Conservation (phyloP, 2,888 invertebrate species). For the Sinopyrophorus schimmeli region DNA sequence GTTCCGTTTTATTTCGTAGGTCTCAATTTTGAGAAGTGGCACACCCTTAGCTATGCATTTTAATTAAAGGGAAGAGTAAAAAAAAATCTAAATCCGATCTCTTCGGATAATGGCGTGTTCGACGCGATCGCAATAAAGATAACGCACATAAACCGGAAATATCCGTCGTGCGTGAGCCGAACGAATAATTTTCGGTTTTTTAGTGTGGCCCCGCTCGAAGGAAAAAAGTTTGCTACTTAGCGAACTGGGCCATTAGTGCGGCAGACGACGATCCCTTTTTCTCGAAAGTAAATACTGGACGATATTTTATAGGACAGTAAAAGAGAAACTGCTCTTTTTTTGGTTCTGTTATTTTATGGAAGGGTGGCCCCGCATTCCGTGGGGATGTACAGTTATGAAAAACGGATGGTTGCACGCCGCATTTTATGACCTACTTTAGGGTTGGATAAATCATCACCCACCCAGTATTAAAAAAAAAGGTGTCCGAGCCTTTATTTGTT, state of each 20-base stretch:
- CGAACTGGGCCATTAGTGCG: conserved; percentile 4
- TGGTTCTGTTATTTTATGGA: conserved; percentile 20
- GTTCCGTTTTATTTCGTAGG: too few relatives aligned
- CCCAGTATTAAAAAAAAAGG: too few relatives aligned
- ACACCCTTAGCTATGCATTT: too few relatives aligned
- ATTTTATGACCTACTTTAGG: conserved; percentile 23
- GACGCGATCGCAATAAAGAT: too few relatives aligned
- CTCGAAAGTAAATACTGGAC: conserved; percentile 17
- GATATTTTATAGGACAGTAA: conserved; percentile 18
- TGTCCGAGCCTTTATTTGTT: too few relatives aligned
- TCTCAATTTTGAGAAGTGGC: too few relatives aligned
- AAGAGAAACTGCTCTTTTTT: conserved; percentile 23
- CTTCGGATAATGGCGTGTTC: too few relatives aligned
- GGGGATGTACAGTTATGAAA: conserved; percentile 22
- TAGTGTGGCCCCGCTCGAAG: too few relatives aligned
- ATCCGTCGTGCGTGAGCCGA: conserved; percentile 4
- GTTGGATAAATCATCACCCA: background rate
- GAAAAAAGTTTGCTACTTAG: conserved; percentile 5
- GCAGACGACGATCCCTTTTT: conserved; percentile 14
- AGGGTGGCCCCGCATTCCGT: conserved; percentile 19
- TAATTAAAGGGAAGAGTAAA: too few relatives aligned
- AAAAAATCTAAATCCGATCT: too few relatives aligned
- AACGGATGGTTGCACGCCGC: conserved; percentile 17
- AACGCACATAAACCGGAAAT: too few relatives aligned
- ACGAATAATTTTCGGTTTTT: too few relatives aligned